Base-by-base conservation (phyloP, 2,113 vertebrate species). In the Dromaius novaehollandiae region DNA sequence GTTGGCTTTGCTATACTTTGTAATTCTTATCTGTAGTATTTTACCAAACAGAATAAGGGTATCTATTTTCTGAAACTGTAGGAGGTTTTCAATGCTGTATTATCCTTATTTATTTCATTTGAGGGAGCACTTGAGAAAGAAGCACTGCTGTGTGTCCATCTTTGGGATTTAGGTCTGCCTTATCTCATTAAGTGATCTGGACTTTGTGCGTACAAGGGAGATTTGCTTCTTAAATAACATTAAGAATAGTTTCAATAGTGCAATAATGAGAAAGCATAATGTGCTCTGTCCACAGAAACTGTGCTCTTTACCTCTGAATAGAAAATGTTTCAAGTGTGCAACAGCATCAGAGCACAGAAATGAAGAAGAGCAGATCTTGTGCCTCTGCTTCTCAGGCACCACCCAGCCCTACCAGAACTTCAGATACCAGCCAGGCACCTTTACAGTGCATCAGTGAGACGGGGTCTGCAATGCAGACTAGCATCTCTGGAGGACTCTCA, bases 1-100 rank as follows among this genome's bases (percentile, higher is more conserved):
- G 83, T 80, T 83, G 77, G 38, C 46, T 96, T 95, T 95, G 87
- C 94, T 93, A 68, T 89, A 94, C 90, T 96, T 97, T 91, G 89
- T 92, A 97, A 95, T 96, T 82, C 87, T 95, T 95, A 95, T 95
- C 92, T 95, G 87, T 60, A 93, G 53, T 90, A 95, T 95, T 90
- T 96, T 97, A 82, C 65, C 79, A 88, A 91, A 83, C 6, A 94
- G 88, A 90, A 94, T 90, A 90, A 2, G 3, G 44, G 68, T 74
- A 81, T 91, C 92, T 94, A 83, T 89, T 93, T 90, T 94, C 91
- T 91, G 82, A 96, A 95, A 82, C 85, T 40, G 16, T 60, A 79
- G 82, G 77, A 90, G 78, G n/a, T 94, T 95, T 95, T 89, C 90
- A 89, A 70, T 89, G 80, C 60, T 74, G 53, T 56, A 82, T 92